Evolutionary conservation across 1,140 invertebrate genomes (phyloP).

Genomic region (Penaeus indicus): DNA sequence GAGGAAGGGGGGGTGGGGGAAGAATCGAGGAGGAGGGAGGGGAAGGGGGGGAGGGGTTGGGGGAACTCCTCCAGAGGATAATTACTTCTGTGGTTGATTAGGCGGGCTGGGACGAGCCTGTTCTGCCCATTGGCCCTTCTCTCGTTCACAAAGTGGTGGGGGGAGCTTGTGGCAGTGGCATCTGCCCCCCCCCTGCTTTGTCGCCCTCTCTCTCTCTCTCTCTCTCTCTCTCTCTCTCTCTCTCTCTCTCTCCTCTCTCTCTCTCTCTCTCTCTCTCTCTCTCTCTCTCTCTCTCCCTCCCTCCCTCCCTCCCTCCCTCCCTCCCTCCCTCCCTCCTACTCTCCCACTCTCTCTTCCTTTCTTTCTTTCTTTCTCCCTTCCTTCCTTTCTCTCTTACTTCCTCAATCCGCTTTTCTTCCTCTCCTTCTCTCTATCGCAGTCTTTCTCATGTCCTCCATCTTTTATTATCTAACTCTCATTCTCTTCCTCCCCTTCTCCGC

Average conservation of each 20-base stretch:
- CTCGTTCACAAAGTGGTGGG: background rate
- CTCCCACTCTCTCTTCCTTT: constrained; percentile 9
- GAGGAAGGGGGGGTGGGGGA: too few species aligned
- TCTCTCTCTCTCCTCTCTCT: background rate
- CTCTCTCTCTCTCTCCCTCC: background rate
- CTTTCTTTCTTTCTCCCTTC: background rate
- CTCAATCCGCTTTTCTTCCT: background rate
- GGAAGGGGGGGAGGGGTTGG: too few species aligned
- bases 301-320: background rate
- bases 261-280: background rate
- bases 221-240: background rate
- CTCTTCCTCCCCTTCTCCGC: background rate
- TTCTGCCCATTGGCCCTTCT: too few species aligned
- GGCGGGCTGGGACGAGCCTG: too few species aligned
- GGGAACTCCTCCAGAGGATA: too few species aligned
- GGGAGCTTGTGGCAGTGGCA: background rate
- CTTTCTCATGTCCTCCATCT: background rate
- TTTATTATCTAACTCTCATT: background rate
- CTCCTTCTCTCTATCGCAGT: background rate
- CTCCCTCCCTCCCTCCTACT: background rate
- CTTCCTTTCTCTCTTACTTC: too few species aligned
- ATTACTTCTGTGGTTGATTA: too few species aligned
- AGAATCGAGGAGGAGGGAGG: too few species aligned
- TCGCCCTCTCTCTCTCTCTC: background rate
- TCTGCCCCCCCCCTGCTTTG: background rate